Evolutionary conservation across 1,140 invertebrate genomes (phyloP).

Genomic region (Cheumatopsyche charites): DNA sequence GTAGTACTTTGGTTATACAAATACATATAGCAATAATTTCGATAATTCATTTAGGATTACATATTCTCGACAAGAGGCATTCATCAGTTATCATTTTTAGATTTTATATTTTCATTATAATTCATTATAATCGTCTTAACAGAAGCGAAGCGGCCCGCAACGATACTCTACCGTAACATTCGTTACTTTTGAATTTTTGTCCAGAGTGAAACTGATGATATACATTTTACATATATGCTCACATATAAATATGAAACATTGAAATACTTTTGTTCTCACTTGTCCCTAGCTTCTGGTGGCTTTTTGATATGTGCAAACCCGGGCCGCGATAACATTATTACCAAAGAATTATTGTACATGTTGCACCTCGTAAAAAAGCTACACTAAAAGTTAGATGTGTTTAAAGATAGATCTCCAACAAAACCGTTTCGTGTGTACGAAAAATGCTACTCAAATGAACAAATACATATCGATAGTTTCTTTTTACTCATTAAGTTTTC

Average conservation of each 20-base stretch:
- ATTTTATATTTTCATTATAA: not conserved
- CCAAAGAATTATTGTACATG: slow-evolving; percentile 38
- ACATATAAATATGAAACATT: slow-evolving; percentile 33
- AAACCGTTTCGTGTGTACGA: not conserved
- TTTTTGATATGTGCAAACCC: slow-evolving; percentile 47
- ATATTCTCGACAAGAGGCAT: slow-evolving; percentile 34
- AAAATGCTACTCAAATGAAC: slow-evolving; percentile 1
- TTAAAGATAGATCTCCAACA: slow-evolving; percentile 19
- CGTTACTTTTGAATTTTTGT: slow-evolving; percentile 39
- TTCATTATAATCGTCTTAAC: slow-evolving; percentile 19
- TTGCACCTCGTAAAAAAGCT: slow-evolving; percentile 25
- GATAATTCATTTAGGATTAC: slow-evolving; percentile 38
- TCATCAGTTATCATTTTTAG: slow-evolving; percentile 36
- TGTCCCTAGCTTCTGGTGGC: slow-evolving; percentile 28
- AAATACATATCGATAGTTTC: too few species aligned
- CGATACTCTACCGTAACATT: slow-evolving; percentile 43
- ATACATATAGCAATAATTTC: slow-evolving; percentile 46
- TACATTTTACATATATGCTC: slow-evolving; percentile 27
- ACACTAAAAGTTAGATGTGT: slow-evolving; percentile 6
- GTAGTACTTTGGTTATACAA: slow-evolving; percentile 48
- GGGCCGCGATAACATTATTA: slow-evolving; percentile 43
- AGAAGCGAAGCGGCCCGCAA: slow-evolving; percentile 47
- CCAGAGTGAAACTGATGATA: slow-evolving; percentile 30
- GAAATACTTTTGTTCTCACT: not conserved
- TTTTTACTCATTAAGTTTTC: too few species aligned